Evolutionary conservation across 1,140 invertebrate genomes (phyloP).

Genomic region (Trigoniulus corallinus): DNA sequence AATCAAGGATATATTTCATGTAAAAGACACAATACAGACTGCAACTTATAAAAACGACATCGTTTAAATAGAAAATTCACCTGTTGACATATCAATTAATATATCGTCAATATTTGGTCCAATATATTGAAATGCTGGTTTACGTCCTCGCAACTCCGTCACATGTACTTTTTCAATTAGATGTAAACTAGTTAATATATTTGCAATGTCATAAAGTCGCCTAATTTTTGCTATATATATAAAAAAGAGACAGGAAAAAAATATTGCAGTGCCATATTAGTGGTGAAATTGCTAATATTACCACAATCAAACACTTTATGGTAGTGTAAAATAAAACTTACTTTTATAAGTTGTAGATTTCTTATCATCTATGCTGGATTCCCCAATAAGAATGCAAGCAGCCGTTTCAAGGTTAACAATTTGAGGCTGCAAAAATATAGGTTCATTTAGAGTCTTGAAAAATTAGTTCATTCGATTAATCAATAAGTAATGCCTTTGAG

Average conservation of each 20-base stretch:
- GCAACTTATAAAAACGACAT: too few species aligned
- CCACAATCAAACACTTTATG: too few species aligned
- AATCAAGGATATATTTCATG: too few species aligned
- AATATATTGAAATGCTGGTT: conserved; percentile 48
- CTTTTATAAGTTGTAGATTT: conserved; percentile 30
- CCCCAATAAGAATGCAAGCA: conserved; percentile 40
- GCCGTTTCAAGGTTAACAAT: conserved; percentile 49
- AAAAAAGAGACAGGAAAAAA: conserved; percentile 1
- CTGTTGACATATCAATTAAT: too few species aligned
- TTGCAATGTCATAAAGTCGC: conserved; percentile 54
- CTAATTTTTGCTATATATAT: conserved; percentile 39
- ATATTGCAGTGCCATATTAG: not conserved
- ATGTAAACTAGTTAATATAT: conserved; percentile 48
- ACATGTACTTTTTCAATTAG: conserved; percentile 44
- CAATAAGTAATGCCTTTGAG: conserved; percentile 36
- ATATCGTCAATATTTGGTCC: too few species aligned
- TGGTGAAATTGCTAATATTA: too few species aligned
- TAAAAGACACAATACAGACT: too few species aligned
- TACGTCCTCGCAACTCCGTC: conserved; percentile 37
- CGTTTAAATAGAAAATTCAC: too few species aligned
- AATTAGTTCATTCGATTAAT: conserved; percentile 4
- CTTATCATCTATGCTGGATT: conserved; percentile 26
- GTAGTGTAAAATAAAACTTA: conserved; percentile 16
- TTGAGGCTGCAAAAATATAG: conserved; percentile 34
- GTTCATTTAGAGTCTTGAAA: not conserved